A percentile compares a stretch with the other conserved stretches of the same genome.
Evolutionary conservation across 2,797 vertebrate species (phyloP).

Genomic region (Pipistrellus pipistrellus): DNA sequence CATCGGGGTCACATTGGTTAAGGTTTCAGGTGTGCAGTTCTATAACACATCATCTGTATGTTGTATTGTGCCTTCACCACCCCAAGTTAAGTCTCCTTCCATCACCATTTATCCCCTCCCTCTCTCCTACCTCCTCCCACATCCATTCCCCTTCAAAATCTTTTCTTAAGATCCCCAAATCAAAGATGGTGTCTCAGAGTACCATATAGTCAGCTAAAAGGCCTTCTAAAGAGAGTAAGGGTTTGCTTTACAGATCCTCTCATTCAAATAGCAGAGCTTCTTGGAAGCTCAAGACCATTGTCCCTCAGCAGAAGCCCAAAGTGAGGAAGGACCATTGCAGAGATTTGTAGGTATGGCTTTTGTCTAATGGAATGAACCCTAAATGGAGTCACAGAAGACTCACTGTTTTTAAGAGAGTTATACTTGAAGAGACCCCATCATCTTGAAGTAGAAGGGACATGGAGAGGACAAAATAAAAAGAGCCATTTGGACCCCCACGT

Average conservation of each 20-base stretch:
- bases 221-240: background rate
- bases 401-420: background rate
- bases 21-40: background rate
- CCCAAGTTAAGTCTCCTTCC: background rate
- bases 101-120: background rate
- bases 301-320: background rate
- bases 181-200: background rate
- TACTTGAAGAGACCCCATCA: background rate
- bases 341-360: background rate
- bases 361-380: background rate
- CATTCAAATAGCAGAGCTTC: background rate
- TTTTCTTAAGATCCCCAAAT: conserved; percentile 1
- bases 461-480: background rate
- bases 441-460: background rate
- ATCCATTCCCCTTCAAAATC: background rate
- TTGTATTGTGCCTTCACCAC: background rate
- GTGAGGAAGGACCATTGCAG: background rate
- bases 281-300: background rate
- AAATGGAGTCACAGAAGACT: background rate
- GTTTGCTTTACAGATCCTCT: background rate
- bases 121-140: background rate
- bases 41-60: background rate
- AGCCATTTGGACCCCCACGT: background rate
- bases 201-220: background rate
- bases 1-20: background rate